A percentile compares a stretch with the other conserved stretches of the same genome.
These are phyloP conservation scores for Trachelus troglodyta DNA, from an alignment of 2,888 invertebrate genomes.

Conservation along the genomic window DNA sequence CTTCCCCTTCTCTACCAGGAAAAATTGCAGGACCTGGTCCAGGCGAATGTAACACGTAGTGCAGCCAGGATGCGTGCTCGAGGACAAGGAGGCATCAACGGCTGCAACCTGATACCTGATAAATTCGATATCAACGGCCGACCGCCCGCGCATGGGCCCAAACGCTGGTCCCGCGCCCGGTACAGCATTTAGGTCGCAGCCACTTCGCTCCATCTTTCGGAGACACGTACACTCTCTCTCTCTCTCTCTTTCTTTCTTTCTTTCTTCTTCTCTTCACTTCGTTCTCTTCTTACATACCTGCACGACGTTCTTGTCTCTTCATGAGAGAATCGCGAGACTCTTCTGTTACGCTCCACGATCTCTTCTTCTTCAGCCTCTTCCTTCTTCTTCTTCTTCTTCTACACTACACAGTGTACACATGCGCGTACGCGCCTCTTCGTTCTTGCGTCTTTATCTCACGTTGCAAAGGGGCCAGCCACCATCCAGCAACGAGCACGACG, in stretches of 20 bases:
- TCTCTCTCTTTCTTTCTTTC: slow-evolving; percentile 14
- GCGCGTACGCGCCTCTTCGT: neutral
- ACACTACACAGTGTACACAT: neutral
- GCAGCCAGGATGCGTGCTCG: slow-evolving; percentile 26
- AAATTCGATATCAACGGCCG: slow-evolving; percentile 62
- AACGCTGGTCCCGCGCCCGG: slow-evolving; percentile 27
- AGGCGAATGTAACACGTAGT: slow-evolving; percentile 34
- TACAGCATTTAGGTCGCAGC: slow-evolving; percentile 49
- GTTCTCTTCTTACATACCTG: slow-evolving; percentile 9
- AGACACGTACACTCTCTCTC: neutral
- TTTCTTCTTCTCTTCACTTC: slow-evolving; percentile 14
- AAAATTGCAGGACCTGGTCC: neutral
- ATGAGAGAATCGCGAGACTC: neutral
- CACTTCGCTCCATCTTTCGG: slow-evolving; percentile 19
- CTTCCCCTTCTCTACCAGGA: neutral
- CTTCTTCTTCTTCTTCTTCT: slow-evolving; percentile 11
- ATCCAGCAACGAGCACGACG: slow-evolving; percentile 5
- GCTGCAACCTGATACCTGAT: slow-evolving; percentile 58
- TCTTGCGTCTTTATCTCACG: slow-evolving; percentile 35
- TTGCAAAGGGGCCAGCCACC: slow-evolving; percentile 32
- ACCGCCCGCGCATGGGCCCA: slow-evolving; percentile 35
- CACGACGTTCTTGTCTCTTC: neutral
- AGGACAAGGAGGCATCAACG: slow-evolving; percentile 41
- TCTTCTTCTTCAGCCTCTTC: neutral
- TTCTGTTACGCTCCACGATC: neutral